Conservation (phyloP, 1,140 invertebrate genomes). For the Ephestia elutella region DNA sequence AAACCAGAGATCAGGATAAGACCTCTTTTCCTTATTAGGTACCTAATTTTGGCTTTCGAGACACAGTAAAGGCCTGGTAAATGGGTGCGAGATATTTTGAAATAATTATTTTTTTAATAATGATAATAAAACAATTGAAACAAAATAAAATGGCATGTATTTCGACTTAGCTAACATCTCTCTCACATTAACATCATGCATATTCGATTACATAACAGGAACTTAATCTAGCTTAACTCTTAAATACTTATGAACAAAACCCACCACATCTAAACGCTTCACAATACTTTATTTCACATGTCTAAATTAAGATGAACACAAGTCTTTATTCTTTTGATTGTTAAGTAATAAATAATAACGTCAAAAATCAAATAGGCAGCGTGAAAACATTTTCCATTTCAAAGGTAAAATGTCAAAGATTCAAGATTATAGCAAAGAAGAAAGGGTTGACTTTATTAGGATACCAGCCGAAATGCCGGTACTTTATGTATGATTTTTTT, state of each 20-base stretch:
- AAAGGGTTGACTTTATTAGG: too few species aligned
- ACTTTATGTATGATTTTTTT: too few species aligned
- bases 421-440: too few species aligned
- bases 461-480: too few species aligned
- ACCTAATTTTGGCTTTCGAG: too few species aligned
- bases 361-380: not conserved
- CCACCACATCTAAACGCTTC: conserved; percentile 7
- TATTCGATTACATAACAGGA: conserved; percentile 13
- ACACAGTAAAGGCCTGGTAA: too few species aligned
- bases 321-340: not conserved
- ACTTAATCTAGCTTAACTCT: conserved; percentile 13
- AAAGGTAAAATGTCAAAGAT: too few species aligned
- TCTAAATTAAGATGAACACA: conserved; percentile 8
- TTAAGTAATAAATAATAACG: not conserved
- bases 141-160: conserved; percentile 18
- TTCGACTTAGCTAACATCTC: conserved; percentile 14
- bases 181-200: conserved; percentile 14
- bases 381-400: too few species aligned
- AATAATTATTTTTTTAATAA: too few species aligned
- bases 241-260: conserved; percentile 14
- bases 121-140: conserved; percentile 8
- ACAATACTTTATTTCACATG: not conserved
- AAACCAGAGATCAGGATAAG: too few species aligned
- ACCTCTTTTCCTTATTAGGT: too few species aligned
- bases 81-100: too few species aligned